A percentile compares a stretch with the other conserved stretches of the same genome.
These are phyloP conservation scores for Pangasius mekongensis DNA, from an alignment of 2,797 vertebrate genomes.

Conservation along the genomic window DNA sequence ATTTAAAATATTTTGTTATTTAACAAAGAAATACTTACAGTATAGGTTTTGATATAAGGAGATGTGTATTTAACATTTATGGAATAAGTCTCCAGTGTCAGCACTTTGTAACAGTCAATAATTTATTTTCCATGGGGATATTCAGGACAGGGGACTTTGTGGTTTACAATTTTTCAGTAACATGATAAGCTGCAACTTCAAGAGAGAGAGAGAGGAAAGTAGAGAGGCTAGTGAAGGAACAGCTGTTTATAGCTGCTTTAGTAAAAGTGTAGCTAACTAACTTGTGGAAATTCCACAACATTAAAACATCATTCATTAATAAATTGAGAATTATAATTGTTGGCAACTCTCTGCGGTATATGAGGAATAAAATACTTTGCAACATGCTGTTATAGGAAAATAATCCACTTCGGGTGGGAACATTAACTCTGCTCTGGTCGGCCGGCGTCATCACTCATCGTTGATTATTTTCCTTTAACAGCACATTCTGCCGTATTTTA, in stretches of 20 bases:
- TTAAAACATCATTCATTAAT: not conserved
- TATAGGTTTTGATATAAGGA: not conserved
- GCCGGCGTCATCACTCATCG: not conserved
- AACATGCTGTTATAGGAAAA: not conserved
- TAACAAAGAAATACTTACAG: not conserved
- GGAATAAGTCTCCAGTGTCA: not conserved
- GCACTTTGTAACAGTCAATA: not conserved
- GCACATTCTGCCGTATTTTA: constrained; percentile 14
- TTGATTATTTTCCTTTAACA: not conserved
- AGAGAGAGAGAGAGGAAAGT: not conserved
- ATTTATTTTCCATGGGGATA: not conserved
- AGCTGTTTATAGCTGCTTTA: not conserved
- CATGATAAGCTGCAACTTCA: not conserved
- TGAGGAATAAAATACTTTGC: not conserved
- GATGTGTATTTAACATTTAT: not conserved
- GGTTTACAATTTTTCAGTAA: not conserved
- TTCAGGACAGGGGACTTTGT: not conserved
- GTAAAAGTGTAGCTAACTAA: not conserved
- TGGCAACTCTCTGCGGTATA: not conserved
- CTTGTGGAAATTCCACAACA: not conserved
- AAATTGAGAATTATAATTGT: not conserved
- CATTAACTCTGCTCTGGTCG: not conserved
- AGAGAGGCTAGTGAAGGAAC: not conserved
- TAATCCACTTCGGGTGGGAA: not conserved
- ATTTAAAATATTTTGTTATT: not conserved